Evolutionary conservation across 2,797 vertebrate species (phyloP).

Genomic region (Myoxocephalus aenaeus): DNA sequence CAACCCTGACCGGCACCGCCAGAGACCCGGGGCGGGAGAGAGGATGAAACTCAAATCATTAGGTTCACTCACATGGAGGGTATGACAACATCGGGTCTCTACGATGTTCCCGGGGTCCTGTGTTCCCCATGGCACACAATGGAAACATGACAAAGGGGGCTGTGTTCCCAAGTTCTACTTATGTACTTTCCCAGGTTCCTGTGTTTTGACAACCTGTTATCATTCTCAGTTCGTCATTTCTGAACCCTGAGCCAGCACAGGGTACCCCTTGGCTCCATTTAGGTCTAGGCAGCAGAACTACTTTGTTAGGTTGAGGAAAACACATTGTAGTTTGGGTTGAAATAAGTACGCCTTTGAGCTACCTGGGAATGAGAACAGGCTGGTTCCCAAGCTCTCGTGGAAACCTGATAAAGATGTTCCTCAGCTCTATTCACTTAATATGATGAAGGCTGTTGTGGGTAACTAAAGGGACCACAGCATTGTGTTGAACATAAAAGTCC

Average conservation of each 20-base stretch:
- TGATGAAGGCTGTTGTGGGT: neutral
- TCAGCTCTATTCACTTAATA: neutral
- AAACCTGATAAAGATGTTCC: neutral
- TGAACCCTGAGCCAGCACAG: neutral
- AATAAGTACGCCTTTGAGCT: neutral
- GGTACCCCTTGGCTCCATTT: neutral
- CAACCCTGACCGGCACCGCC: slow-evolving; percentile 25
- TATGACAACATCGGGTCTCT: neutral
- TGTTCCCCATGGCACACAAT: neutral
- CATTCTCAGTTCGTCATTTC: neutral
- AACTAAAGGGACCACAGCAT: no score
- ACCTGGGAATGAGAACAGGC: neutral
- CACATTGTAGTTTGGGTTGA: neutral
- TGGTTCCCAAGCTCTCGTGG: neutral
- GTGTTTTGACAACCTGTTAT: neutral
- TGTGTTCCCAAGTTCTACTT: neutral
- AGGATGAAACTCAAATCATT: slow-evolving; percentile 15
- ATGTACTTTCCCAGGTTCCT: neutral
- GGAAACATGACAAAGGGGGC: neutral
- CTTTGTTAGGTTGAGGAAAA: neutral
- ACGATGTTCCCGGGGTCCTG: neutral
- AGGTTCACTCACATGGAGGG: slow-evolving; percentile 4
- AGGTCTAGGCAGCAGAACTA: neutral
- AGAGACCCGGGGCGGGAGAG: slow-evolving; percentile 15
- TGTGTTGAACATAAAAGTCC: no score